A percentile compares a stretch with the other conserved stretches of the same genome.
These are phyloP conservation scores for Xenus cinereus DNA, from an alignment of 2,113 vertebrate species.

Conservation along the genomic window DNA sequence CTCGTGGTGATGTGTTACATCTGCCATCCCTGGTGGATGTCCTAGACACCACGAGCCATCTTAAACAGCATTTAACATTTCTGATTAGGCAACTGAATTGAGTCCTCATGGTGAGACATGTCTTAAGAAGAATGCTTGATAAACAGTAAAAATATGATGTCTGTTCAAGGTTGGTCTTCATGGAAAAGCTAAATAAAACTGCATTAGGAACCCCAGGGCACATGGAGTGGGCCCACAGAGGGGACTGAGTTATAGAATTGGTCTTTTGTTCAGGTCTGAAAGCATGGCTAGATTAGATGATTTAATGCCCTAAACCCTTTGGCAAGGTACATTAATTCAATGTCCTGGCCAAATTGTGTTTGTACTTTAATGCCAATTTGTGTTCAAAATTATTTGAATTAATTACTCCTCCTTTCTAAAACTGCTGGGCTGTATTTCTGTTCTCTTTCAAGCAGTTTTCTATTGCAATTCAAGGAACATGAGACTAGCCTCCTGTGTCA, in stretches of 20 bases:
- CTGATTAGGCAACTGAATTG: not conserved
- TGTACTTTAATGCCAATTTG: conserved; percentile 18
- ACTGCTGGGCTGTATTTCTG: not conserved
- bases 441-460: not conserved
- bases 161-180: not conserved
- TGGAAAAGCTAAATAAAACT: not conserved
- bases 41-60: rapidly evolving
- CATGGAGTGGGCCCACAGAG: not conserved
- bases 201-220: not conserved
- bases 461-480: not conserved
- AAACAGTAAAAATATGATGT: not conserved
- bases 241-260: not conserved
- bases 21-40: not conserved
- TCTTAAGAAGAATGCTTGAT: not conserved
- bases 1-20: not conserved
- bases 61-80: not conserved
- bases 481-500: not conserved
- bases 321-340: not conserved
- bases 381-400: conserved; percentile 35
- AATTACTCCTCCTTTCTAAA: conserved; percentile 15
- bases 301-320: conserved; percentile 37
- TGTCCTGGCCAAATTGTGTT: conserved; percentile 3
- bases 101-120: not conserved
- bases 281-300: conserved; percentile 21
- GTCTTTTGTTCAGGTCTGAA: conserved; percentile 27